Conservation (phyloP, 2,888 invertebrate species). For the Chrysomela aeneicollis region DNA sequence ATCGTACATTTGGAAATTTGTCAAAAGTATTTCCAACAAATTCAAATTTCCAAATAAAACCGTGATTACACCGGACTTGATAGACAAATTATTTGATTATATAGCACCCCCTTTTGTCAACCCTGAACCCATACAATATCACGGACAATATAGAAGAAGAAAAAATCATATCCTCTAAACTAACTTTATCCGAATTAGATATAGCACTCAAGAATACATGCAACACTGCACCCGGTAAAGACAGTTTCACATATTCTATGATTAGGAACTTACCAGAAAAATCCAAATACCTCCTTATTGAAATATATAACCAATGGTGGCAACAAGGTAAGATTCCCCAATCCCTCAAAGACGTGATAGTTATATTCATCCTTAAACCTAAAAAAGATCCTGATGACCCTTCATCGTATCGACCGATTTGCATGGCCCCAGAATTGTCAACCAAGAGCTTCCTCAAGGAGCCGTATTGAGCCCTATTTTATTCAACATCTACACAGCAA, state of each 20-base stretch:
- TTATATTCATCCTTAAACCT: not conserved
- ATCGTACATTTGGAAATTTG: not conserved
- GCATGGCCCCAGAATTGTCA: too few species aligned
- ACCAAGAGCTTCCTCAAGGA: too few species aligned
- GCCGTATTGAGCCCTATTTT: too few species aligned
- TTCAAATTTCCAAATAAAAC: constrained; percentile 5
- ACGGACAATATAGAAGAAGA: too few species aligned
- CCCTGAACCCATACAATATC: too few species aligned
- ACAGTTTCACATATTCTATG: too few species aligned
- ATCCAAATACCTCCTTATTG: too few species aligned
- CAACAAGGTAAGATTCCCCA: not conserved
- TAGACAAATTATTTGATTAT: constrained; percentile 9
- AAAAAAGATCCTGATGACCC: not conserved
- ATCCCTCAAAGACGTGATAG: not conserved
- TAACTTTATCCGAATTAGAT: not conserved
- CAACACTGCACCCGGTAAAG: too few species aligned
- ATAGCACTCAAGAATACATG: not conserved
- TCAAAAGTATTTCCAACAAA: constrained; percentile 1
- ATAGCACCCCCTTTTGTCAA: not conserved
- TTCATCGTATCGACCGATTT: too few species aligned
- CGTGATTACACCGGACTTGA: not conserved
- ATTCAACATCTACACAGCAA: too few species aligned
- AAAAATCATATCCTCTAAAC: not conserved
- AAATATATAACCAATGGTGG: constrained; percentile 8
- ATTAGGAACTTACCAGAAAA: too few species aligned